Evolutionary conservation across 2,888 invertebrate species (phyloP), one percentile per base, ranked within the genome.

Genomic region (Elysia crispata): DNA sequence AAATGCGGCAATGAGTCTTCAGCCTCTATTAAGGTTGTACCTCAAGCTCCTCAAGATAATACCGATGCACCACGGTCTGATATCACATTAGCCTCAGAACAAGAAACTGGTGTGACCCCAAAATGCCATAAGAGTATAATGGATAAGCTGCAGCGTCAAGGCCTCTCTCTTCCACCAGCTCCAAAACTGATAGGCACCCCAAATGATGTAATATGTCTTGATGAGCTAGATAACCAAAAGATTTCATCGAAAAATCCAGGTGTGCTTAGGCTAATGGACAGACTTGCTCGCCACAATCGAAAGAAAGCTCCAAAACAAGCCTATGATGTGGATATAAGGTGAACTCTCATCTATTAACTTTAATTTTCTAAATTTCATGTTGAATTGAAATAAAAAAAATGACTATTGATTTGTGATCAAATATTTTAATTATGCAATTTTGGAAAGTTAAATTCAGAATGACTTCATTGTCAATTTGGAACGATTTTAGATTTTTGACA

Each of bases 281-380:
- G 96, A 83, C 95, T 96, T 89, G 92, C 95, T 57, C 94, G 94
- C 88, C 96, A 96, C 86, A 93, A 95, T 0, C 93, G 93, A 64
- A 87, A 86, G 79, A 86, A 82, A 28, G 28, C 23, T 20, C 23
- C 77, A 1, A 33, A 23, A 15, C 28, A 70, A 54, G 31, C 75
- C 0, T 49, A 60, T 49, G 41, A 77, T 70, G 82, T 80, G 18
- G 66, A 78, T 70, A 50, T 78, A 30, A 82, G 80, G 82, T 82
- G 60, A 70, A 67, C n/a, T n/a, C n/a, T 13, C 13, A 62, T 49
- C 8, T 62, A 62, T 0, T 31, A 0, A 41, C 30, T 66, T 62
- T 73, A n/a, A 76, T 74, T 20, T 50, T 1, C 33, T 33, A 18
- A 23, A 33, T 67, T 41, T 76, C 49, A 20, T 77, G 49, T 1